phyloP scores from a whole-genome alignment of 30 jellyfish, hydroid and myxozoan species.

The Turritopsis dohrnii region DNA sequence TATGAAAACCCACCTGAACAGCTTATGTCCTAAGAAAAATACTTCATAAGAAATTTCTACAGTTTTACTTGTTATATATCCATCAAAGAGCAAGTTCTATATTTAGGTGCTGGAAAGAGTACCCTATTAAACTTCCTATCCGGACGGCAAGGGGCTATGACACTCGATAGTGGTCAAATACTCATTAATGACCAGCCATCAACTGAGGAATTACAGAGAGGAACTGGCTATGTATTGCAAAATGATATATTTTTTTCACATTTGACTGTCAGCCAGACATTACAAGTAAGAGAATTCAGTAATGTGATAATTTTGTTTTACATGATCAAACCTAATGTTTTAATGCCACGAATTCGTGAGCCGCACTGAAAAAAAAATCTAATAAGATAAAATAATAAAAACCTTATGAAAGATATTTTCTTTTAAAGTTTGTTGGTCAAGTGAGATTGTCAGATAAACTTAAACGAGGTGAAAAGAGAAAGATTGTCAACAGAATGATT shows the following conservation, averaged over 20 bases:
- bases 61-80: too few relatives aligned
- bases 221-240: slow-evolving; percentile 37
- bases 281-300: slow-evolving; percentile 30
- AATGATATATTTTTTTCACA: slow-evolving; percentile 44
- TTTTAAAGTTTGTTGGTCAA: background rate
- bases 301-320: too few relatives aligned
- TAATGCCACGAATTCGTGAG: too few relatives aligned
- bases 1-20: too few relatives aligned
- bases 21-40: too few relatives aligned
- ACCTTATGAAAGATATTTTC: too few relatives aligned
- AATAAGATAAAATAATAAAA: too few relatives aligned
- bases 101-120: slow-evolving; percentile 56
- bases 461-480: background rate
- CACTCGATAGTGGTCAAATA: slow-evolving; percentile 32
- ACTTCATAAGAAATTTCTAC: too few relatives aligned
- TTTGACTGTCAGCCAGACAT: slow-evolving; percentile 30
- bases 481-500: background rate
- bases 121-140: slow-evolving; percentile 39
- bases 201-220: slow-evolving; percentile 25
- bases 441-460: background rate
- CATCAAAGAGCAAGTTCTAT: too few relatives aligned
- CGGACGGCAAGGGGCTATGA: slow-evolving; percentile 25
- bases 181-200: slow-evolving; percentile 27
- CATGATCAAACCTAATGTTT: too few relatives aligned
- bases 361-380: too few relatives aligned